These are phyloP conservation scores for Valencia hispanica DNA, from an alignment of 2,797 vertebrate genomes.

Conservation along the genomic window DNA sequence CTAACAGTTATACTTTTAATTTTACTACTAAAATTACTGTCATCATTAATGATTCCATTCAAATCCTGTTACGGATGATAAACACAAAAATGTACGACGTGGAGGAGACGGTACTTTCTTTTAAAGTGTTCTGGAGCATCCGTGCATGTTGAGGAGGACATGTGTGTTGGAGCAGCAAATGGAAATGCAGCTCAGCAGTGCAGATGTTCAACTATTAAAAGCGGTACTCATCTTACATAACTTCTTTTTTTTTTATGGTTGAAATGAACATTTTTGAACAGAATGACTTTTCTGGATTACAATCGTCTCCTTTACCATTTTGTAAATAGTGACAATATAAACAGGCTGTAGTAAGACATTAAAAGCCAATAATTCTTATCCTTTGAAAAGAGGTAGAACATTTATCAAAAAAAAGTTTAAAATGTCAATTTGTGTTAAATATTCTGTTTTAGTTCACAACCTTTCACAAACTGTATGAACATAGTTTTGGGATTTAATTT, in stretches of 20 bases:
- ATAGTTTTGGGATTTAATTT: neutral
- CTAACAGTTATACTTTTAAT: no score
- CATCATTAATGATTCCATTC: no score
- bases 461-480: neutral
- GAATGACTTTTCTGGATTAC: neutral
- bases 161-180: conserved; percentile 12
- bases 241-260: no score
- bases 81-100: conserved; percentile 27
- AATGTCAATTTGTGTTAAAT: neutral
- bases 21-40: no score
- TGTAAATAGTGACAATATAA: neutral
- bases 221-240: no score
- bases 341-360: neutral
- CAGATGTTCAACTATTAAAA: neutral
- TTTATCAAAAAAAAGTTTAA: neutral
- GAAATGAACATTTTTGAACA: no score
- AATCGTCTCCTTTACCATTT: neutral
- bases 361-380: neutral
- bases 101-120: conserved; percentile 30
- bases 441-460: neutral
- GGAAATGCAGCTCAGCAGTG: conserved; percentile 15
- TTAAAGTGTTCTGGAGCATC: conserved; percentile 11
- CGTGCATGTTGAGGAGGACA: conserved; percentile 3
- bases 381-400: neutral
- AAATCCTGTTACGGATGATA: conserved; percentile 44